Evolutionary conservation across 2,888 invertebrate species (phyloP).

Genomic region (Apotomis betuletana): DNA sequence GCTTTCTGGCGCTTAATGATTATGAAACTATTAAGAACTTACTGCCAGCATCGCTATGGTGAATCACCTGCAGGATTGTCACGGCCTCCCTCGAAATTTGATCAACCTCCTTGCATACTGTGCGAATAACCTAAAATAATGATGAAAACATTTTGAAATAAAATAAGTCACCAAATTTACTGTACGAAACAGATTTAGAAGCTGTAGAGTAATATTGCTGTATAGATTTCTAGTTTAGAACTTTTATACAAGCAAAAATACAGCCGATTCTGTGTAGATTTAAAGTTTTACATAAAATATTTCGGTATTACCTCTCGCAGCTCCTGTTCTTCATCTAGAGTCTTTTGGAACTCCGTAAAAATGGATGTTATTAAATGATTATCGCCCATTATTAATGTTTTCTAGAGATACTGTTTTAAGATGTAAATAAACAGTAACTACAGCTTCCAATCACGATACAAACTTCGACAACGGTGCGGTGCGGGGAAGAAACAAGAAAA

Average conservation of each 20-base stretch:
- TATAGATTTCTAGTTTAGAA: neutral
- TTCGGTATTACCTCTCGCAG: slow-evolving; percentile 86
- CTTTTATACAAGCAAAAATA: neutral
- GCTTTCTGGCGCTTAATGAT: neutral
- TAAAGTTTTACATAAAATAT: neutral
- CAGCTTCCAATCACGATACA: slow-evolving; percentile 6
- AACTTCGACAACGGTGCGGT: neutral
- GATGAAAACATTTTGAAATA: neutral
- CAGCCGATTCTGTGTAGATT: neutral
- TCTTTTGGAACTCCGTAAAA: slow-evolving; percentile 90
- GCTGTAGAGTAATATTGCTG: too few species aligned
- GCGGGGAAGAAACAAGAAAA: neutral
- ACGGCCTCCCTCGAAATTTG: slow-evolving; percentile 90
- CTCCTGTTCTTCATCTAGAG: slow-evolving; percentile 90
- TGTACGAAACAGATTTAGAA: neutral
- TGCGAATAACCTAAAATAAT: slow-evolving; percentile 85
- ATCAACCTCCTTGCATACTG: slow-evolving; percentile 89
- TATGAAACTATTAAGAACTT: slow-evolving; percentile 54
- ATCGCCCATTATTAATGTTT: slow-evolving; percentile 51
- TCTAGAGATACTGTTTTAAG: neutral
- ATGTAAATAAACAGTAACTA: slow-evolving; percentile 34
- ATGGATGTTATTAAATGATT: slow-evolving; percentile 82
- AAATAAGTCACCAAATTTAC: neutral
- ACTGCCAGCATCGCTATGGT: slow-evolving; percentile 88
- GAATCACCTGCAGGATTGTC: slow-evolving; percentile 92